Evolutionary conservation across 2,113 vertebrate genomes (phyloP).

Genomic region (Xenus cinereus): DNA sequence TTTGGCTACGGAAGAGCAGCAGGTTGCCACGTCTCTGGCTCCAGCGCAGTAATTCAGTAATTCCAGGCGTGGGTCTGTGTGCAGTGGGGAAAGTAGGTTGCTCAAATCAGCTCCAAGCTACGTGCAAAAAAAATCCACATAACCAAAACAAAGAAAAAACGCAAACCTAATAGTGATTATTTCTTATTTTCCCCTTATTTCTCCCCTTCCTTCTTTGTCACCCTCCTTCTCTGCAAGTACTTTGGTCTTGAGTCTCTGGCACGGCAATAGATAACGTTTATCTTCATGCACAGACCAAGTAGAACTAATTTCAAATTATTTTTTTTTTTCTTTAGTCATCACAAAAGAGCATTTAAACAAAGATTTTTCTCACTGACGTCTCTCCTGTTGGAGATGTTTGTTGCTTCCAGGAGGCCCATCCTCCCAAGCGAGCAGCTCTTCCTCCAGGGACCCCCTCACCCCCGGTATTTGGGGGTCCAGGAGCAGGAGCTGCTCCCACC

Average conservation of each 20-base stretch:
- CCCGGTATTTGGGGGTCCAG: background rate
- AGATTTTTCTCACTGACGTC: no score
- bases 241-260: background rate
- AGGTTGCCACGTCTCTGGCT: background rate
- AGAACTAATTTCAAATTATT: background rate
- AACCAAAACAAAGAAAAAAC: background rate
- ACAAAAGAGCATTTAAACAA: background rate
- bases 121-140: background rate
- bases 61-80: background rate
- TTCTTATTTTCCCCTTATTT: background rate
- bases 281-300: background rate
- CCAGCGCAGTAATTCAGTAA: fast-evolving
- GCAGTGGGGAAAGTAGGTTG: no score
- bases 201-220: background rate
- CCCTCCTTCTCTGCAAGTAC: background rate
- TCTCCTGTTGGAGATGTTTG: background rate
- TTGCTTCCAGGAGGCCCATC: fast-evolving
- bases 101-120: background rate
- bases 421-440: fast-evolving
- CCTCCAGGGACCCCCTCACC: background rate
- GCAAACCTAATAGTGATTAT: background rate
- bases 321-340: background rate
- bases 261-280: fast-evolving
- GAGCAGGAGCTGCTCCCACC: background rate
- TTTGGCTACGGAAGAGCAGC: background rate